A percentile compares a stretch with the other conserved stretches of the same genome.
Conservation (phyloP, 2,888 invertebrate genomes). For the Petrolisthes manimaculis region DNA sequence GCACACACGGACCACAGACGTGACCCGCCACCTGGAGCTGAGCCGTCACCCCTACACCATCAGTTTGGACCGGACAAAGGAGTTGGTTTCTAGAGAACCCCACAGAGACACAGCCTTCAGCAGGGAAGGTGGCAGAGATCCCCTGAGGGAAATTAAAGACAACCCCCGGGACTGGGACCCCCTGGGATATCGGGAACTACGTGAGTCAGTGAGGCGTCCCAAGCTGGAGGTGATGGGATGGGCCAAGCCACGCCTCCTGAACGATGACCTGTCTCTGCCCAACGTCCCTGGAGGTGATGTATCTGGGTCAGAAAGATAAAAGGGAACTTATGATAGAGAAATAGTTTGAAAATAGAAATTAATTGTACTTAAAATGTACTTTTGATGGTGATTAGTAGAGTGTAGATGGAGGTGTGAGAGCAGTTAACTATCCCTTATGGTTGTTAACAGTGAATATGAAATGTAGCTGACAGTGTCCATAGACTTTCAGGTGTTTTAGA, state of each 20-base stretch:
- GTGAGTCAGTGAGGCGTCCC: constrained; percentile 48
- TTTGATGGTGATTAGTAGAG: too few relatives aligned
- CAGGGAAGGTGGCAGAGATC: constrained; percentile 46
- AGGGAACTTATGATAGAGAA: too few relatives aligned
- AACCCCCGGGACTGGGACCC: constrained; percentile 42
- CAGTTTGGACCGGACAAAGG: constrained; percentile 62
- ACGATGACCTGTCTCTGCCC: constrained; percentile 74
- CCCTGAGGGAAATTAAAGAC: constrained; percentile 63
- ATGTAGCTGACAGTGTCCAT: too few relatives aligned
- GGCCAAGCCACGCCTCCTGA: constrained; percentile 49
- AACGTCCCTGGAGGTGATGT: constrained; percentile 74
- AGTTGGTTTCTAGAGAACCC: constrained; percentile 41
- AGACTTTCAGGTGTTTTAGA: too few relatives aligned
- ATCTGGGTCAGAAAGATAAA: too few relatives aligned
- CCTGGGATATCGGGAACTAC: constrained; percentile 22
- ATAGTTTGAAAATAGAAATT: too few relatives aligned
- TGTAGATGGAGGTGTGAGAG: too few relatives aligned
- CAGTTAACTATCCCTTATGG: too few relatives aligned
- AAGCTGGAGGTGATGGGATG: constrained; percentile 50
- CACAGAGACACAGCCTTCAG: constrained; percentile 19
- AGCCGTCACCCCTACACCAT: constrained; percentile 63
- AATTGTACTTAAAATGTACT: too few relatives aligned
- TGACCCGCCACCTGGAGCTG: constrained; percentile 36
- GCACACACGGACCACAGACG: constrained; percentile 17
- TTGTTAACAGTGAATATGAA: too few relatives aligned